Evolutionary conservation across 1,140 invertebrate genomes (phyloP), one percentile per base, ranked within the genome.

Genomic region (Drosophila arawakana): DNA sequence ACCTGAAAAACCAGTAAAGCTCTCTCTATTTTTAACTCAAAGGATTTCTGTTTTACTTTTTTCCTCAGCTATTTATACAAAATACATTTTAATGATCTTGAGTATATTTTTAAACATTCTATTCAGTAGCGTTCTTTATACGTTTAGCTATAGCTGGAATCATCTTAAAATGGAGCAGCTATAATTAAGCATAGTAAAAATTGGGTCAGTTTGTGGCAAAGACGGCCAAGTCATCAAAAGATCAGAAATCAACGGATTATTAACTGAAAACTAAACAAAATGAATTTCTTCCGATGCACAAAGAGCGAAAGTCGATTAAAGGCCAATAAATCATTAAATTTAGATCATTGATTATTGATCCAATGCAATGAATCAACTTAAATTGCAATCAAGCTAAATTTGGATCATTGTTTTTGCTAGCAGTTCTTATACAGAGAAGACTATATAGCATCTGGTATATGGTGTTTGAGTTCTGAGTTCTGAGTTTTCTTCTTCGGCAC

Each of bases 51-150:
- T 30, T 34, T 10, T 13, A 35, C 37, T 37, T 18, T 21, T 3
- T 18, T 10, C 18, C 34, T 34, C 62, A 49, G 46, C 41, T 57
- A 57, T 46, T 67, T 67, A 39, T 67, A 57, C 18, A 43, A 41
- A 41, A 25, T 35, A 30, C 25, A 8, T 13, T 34, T 49, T 52
- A 8, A 50, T 11, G 41, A 35, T 55, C 41, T 62, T 18, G 7
- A 30, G 39, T 11, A 62, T 50, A 39, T 63, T 63, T 63, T 39
- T 39, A 62, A 34, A 54, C 34, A 54, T 35, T 35, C 50, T 54
- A 54, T 37, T 37, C 7, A 2, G 50, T 30, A n/a, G n/a, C n/a
- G 35, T 54, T 30, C 2, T 11, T 54, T 30, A 43, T 11, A 11
- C 11, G 11, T 9, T 2, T 54, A 30, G 13, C 6, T 35, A 35